These are phyloP conservation scores for Dendrolimus houi DNA, from an alignment of 2,888 invertebrate species.

Conservation along the genomic window DNA sequence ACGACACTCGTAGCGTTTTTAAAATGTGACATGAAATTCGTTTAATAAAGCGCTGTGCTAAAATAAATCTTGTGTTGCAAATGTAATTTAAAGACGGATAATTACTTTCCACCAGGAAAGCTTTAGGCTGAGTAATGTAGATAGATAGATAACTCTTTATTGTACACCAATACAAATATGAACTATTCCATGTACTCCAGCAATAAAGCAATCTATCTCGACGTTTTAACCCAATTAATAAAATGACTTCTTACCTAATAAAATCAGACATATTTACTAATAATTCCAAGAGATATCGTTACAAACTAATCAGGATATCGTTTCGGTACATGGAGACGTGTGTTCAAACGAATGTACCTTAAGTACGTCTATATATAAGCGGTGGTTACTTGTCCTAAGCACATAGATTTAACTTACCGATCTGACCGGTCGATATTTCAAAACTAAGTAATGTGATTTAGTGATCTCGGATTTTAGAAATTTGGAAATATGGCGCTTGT, in stretches of 20 bases:
- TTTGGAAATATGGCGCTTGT: slow-evolving; percentile 22
- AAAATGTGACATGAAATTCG: too few species aligned
- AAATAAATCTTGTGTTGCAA: too few species aligned
- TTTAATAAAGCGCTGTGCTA: too few species aligned
- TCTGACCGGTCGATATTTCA: slow-evolving; percentile 12
- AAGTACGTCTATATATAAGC: slow-evolving; percentile 20
- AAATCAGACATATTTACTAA: neutral
- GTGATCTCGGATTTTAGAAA: slow-evolving; percentile 25
- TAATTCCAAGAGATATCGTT: slow-evolving; percentile 2
- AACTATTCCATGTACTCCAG: too few species aligned
- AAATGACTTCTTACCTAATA: neutral
- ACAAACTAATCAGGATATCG: slow-evolving; percentile 6
- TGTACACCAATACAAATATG: too few species aligned
- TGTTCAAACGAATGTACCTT: slow-evolving; percentile 12
- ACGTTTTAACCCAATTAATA: too few species aligned
- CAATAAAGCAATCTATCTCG: too few species aligned
- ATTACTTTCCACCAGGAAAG: too few species aligned
- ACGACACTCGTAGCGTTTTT: too few species aligned
- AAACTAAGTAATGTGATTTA: slow-evolving; percentile 32
- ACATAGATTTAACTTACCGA: slow-evolving; percentile 16
- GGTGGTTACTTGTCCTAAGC: slow-evolving; percentile 7
- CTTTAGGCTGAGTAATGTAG: too few species aligned
- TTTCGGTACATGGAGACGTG: slow-evolving; percentile 10
- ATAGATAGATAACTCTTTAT: too few species aligned
- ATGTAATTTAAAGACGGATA: too few species aligned